These are phyloP conservation scores for Cyanoliseus patagonus DNA, from an alignment of 2,113 vertebrate genomes.

Conservation along the genomic window DNA sequence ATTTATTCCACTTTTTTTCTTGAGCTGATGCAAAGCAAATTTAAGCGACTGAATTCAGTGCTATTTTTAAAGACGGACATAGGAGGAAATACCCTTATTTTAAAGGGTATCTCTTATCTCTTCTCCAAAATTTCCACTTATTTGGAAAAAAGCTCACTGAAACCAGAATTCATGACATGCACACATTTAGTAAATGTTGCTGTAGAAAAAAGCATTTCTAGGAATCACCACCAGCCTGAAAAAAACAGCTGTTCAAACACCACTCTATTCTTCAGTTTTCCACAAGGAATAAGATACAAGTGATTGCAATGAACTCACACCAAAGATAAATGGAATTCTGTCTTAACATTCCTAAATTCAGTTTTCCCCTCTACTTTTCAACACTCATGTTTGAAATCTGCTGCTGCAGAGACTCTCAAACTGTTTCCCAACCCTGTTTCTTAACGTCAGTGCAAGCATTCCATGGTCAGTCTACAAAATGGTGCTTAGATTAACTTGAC, in stretches of 20 bases:
- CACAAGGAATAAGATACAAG: not conserved
- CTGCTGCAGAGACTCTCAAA: not conserved
- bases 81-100: not conserved
- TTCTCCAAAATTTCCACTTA: not conserved
- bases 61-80: not conserved
- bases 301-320: not conserved
- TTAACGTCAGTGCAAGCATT: not conserved
- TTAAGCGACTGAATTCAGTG: not conserved
- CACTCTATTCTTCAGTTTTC: not conserved
- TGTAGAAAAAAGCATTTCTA: not conserved
- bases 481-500: conserved; percentile 4
- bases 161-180: not conserved
- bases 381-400: not conserved
- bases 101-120: not conserved
- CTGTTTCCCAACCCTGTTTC: not conserved
- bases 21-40: not conserved
- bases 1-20: not conserved
- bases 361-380: not conserved
- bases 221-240: not conserved
- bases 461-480: not conserved
- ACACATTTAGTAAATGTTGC: not conserved
- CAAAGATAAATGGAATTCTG: not conserved
- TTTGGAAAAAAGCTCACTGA: not conserved
- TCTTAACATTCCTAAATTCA: not conserved
- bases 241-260: not conserved